phyloP scores from a whole-genome alignment of 2,888 invertebrate species.

The Pegoplata infirma region DNA sequence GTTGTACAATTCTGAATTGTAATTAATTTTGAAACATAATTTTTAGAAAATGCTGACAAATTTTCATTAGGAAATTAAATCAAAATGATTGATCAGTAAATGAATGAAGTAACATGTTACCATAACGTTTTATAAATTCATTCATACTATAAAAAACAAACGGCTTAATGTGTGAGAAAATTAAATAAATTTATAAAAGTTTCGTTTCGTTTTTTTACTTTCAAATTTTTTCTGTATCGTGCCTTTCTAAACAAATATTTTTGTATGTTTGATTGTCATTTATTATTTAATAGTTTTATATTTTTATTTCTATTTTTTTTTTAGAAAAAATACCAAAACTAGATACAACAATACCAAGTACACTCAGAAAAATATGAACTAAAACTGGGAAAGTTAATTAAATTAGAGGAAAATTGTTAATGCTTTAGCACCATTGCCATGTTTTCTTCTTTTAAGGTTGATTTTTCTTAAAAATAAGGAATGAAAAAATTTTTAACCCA shows the following conservation, averaged over 20 bases:
- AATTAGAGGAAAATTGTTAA: too few relatives aligned
- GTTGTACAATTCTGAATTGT: background rate
- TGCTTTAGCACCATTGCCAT: too few relatives aligned
- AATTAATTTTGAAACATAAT: background rate
- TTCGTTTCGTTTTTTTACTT: background rate
- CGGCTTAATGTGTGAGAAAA: constrained; percentile 6
- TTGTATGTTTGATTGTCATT: background rate
- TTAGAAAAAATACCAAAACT: too few relatives aligned
- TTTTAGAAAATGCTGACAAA: constrained; percentile 19
- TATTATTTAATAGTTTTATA: background rate
- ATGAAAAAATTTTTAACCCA: too few relatives aligned
- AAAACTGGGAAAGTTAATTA: too few relatives aligned
- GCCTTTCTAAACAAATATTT: background rate
- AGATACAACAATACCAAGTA: too few relatives aligned
- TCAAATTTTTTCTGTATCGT: background rate
- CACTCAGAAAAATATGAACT: too few relatives aligned
- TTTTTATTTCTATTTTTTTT: background rate
- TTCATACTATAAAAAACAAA: background rate
- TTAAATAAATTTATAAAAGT: background rate
- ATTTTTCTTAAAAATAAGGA: too few relatives aligned
- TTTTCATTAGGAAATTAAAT: background rate
- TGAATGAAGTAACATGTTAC: constrained; percentile 1
- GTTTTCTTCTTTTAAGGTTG: too few relatives aligned
- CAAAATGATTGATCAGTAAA: too few relatives aligned
- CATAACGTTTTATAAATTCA: background rate